Evolutionary conservation across 2,113 vertebrate genomes (phyloP).

Genomic region (Xenus cinereus): DNA sequence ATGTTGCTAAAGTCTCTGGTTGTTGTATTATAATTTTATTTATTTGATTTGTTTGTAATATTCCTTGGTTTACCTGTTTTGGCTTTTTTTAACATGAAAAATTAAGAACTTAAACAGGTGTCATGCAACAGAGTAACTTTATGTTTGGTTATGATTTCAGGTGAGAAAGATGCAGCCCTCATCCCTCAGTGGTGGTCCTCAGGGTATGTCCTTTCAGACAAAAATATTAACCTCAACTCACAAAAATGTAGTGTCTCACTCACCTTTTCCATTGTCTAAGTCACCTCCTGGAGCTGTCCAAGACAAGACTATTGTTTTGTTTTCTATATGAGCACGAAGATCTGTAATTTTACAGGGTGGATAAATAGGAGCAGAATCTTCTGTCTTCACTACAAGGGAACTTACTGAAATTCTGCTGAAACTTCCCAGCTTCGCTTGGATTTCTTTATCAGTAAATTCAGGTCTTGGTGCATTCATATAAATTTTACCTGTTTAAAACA

Average conservation of each 20-base stretch:
- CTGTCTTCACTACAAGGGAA: conserved; percentile 31
- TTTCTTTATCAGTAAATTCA: conserved; percentile 18
- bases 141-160: background rate
- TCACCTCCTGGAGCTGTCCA: conserved; percentile 77
- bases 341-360: conserved; percentile 72
- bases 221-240: background rate
- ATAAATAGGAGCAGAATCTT: background rate
- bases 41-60: background rate
- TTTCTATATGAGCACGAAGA: conserved; percentile 51
- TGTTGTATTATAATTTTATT: background rate
- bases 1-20: background rate
- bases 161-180: background rate
- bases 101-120: background rate
- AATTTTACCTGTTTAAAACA: conserved; percentile 51
- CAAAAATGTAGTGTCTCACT: background rate
- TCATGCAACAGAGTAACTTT: background rate
- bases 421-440: conserved; percentile 29
- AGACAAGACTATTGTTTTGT: conserved; percentile 51
- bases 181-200: background rate
- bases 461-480: conserved; percentile 64
- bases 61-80: background rate
- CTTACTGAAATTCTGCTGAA: conserved; percentile 67
- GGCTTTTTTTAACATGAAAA: background rate
- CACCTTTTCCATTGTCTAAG: conserved; percentile 71
- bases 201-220: background rate